These are phyloP conservation scores for Lutjanus campechanus DNA, from an alignment of 2,797 vertebrate species.

Conservation along the genomic window DNA sequence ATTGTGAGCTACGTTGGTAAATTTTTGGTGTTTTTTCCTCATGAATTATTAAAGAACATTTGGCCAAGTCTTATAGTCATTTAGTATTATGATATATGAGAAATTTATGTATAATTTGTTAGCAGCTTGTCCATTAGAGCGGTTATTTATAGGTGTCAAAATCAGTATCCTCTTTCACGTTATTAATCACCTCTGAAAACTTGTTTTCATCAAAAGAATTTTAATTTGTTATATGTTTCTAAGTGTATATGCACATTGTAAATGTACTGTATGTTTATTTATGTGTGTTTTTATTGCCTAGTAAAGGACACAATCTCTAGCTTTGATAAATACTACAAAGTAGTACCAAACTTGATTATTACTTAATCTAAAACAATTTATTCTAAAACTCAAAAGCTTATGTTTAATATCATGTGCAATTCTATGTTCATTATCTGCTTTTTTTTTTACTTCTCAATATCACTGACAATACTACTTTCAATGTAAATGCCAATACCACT, in stretches of 20 bases:
- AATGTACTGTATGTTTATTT: background rate
- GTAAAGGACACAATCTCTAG: background rate
- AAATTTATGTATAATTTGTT: background rate
- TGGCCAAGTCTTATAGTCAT: background rate
- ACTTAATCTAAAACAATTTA: background rate
- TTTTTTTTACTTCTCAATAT: too few relatives aligned
- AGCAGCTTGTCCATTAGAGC: constrained; percentile 1
- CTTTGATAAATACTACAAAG: background rate
- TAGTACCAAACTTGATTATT: background rate
- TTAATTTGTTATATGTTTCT: background rate
- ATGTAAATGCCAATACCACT: too few relatives aligned
- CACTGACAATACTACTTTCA: too few relatives aligned
- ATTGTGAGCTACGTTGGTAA: background rate
- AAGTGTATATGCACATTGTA: background rate
- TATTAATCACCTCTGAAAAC: background rate
- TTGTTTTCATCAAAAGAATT: background rate
- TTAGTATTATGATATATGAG: too few relatives aligned
- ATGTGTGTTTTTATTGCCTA: background rate
- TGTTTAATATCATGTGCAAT: too few relatives aligned
- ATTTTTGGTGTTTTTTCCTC: background rate
- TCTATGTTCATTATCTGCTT: background rate
- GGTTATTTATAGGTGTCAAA: background rate
- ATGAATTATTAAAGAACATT: background rate
- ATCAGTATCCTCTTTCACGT: background rate
- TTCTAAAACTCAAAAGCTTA: too few relatives aligned